Percentiles rank a stretch among this genome's conserved stretches.
Conservation (phyloP, 2,797 vertebrate genomes). For the Poeciliopsis presidionis region DNA sequence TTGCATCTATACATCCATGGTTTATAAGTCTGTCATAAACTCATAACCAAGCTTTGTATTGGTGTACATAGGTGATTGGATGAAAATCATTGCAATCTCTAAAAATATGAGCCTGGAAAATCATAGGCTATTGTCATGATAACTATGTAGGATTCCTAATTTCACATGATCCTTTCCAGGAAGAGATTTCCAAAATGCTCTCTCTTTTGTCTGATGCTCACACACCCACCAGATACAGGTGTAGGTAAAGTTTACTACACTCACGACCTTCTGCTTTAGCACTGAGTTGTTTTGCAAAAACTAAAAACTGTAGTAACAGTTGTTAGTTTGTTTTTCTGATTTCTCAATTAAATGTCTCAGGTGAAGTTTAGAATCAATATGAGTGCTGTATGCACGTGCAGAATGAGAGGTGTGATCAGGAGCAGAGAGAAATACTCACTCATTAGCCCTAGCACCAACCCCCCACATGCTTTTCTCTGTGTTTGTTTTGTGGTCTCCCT, state of each 20-base stretch:
- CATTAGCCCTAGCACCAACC: not conserved
- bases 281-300: not conserved
- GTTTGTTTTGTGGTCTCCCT: slow-evolving; percentile 32
- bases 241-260: not conserved
- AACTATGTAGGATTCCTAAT: not conserved
- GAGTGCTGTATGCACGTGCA: slow-evolving; percentile 5
- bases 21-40: not conserved
- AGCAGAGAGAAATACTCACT: slow-evolving; percentile 12
- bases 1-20: not conserved
- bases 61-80: not conserved
- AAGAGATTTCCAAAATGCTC: not conserved
- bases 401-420: slow-evolving; percentile 1
- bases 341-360: not conserved
- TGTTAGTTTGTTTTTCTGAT: not conserved
- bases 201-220: not conserved
- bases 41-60: not conserved
- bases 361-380: slow-evolving; percentile 4
- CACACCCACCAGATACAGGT: not conserved
- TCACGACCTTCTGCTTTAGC: not conserved
- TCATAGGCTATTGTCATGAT: not conserved
- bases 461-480: slow-evolving; percentile 37
- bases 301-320: not conserved
- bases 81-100: not conserved
- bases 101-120: not conserved
- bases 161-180: slow-evolving; percentile 5